A percentile compares a stretch with the other conserved stretches of the same genome.
Conservation (phyloP, 2,113 vertebrate genomes). For the Chloropsis cyanopogon region DNA sequence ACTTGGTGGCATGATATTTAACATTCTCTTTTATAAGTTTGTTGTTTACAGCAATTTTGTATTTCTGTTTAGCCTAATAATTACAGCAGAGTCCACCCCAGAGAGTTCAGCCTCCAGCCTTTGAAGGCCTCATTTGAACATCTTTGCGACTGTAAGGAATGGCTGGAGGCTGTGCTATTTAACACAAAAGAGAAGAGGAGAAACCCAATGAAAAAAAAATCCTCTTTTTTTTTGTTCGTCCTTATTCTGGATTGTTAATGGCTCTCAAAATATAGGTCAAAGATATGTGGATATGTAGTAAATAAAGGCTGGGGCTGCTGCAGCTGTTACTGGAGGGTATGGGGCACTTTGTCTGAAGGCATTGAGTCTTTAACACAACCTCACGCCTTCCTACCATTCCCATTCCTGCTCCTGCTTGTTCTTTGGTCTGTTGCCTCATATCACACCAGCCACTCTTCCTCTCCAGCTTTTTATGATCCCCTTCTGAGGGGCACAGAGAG, state of each 20-base stretch:
- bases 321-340: neutral
- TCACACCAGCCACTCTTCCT: neutral
- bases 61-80: conserved; percentile 61
- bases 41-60: conserved; percentile 64
- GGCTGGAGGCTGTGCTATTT: conserved; percentile 22
- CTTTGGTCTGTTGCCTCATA: neutral
- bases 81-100: conserved; percentile 53
- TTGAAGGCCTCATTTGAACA: conserved; percentile 36
- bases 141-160: conserved; percentile 8
- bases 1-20: conserved; percentile 51
- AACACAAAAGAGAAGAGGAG: neutral
- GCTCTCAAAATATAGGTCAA: conserved; percentile 18
- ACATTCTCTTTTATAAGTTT: conserved; percentile 17
- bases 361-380: neutral
- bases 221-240: neutral
- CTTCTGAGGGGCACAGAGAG: neutral
- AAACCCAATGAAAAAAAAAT: neutral
- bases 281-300: neutral
- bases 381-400: neutral
- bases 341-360: neutral
- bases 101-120: conserved; percentile 57
- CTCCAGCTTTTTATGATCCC: neutral
- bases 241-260: neutral
- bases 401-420: neutral
- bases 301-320: neutral